Percentiles rank a stretch among this genome's conserved stretches.
Evolutionary conservation across 2,888 invertebrate genomes (phyloP).

Genomic region (Dioctria linearis): DNA sequence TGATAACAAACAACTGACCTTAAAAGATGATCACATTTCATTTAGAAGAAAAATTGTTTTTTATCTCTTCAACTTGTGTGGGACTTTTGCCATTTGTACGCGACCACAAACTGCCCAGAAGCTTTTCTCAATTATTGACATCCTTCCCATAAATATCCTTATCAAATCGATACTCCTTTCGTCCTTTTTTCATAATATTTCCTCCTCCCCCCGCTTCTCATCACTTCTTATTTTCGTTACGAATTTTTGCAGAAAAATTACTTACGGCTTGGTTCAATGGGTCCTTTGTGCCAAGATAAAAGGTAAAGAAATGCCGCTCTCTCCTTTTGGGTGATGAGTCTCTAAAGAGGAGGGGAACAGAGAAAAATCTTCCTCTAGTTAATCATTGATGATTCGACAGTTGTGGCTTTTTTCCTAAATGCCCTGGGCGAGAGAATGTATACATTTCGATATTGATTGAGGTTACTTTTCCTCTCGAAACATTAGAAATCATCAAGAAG

Average conservation of each 20-base stretch:
- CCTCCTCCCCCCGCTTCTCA: neutral
- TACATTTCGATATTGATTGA: slow-evolving; percentile 10
- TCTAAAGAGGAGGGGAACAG: neutral
- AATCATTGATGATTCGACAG: slow-evolving; percentile 37
- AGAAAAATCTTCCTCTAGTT: slow-evolving; percentile 3
- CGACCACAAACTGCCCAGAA: neutral
- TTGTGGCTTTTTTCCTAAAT: slow-evolving; percentile 19
- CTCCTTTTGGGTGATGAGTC: neutral
- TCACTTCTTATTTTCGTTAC: neutral
- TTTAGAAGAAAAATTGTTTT: neutral
- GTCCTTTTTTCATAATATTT: slow-evolving; percentile 21
- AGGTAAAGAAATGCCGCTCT: slow-evolving; percentile 25
- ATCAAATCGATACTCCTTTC: slow-evolving; percentile 35
- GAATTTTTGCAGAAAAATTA: slow-evolving; percentile 11
- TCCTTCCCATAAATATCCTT: slow-evolving; percentile 42
- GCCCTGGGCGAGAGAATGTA: neutral
- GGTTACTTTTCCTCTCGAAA: neutral
- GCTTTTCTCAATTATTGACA: slow-evolving; percentile 20
- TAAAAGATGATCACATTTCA: neutral
- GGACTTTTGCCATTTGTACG: neutral
- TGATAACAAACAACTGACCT: too few species aligned
- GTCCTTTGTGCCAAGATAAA: slow-evolving; percentile 24
- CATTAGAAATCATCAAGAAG: slow-evolving; percentile 10
- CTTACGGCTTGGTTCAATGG: slow-evolving; percentile 7
- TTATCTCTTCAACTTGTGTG: neutral